Base-by-base conservation (phyloP, 2,888 invertebrate species). In the Sinopyrophorus schimmeli region DNA sequence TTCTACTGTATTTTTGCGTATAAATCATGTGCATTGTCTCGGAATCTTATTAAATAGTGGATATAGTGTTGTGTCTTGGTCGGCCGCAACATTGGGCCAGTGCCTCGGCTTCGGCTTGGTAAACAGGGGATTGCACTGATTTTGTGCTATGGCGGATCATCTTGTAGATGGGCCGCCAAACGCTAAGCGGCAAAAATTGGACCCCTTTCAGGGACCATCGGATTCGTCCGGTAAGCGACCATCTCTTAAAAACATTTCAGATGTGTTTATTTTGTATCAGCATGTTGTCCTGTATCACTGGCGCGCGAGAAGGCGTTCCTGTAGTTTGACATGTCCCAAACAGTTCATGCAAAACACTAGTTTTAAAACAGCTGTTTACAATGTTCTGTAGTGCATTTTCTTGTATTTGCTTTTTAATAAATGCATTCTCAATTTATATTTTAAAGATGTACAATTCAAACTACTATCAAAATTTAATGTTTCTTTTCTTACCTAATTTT, bases 91-190 rank as follows among this genome's bases (percentile, higher is more conserved):
- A 68, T 69, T 67, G 68, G 69, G 67, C 70, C 71, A 68, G 69
- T 68, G 69, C 77, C 79, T 79, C 79, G 80, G 80, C 77, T 79
- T 79, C 79, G 79, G 80, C 78, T 80, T 79, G 78, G 81, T 81
- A 81, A 81, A 81, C 81, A 81, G 79, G 78, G 68, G 68, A 70
- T 65, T 66, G 65, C 59, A 59, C 60, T 57, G 54, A 59, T 52
- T 61, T 63, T 64, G 63, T 65, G 67, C 68, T 66, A 94, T 94
- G 94, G 92, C 92, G 81, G 94, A 94, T 84, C 90, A 90, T 81
- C 84, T 90, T 76, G 86, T 85, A 78, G 92, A 92, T 80, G 93
- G 93, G 80, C 94, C 93, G 84, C 92, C 94, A 77, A 92, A 87
- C 74, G 71, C 74, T 75, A 94, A 95, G 86, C 87, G 94, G 85